Evolutionary conservation across 2,113 vertebrate species (phyloP), one percentile per base, ranked within the genome.

Genomic region (Pteruthius melanotis): DNA sequence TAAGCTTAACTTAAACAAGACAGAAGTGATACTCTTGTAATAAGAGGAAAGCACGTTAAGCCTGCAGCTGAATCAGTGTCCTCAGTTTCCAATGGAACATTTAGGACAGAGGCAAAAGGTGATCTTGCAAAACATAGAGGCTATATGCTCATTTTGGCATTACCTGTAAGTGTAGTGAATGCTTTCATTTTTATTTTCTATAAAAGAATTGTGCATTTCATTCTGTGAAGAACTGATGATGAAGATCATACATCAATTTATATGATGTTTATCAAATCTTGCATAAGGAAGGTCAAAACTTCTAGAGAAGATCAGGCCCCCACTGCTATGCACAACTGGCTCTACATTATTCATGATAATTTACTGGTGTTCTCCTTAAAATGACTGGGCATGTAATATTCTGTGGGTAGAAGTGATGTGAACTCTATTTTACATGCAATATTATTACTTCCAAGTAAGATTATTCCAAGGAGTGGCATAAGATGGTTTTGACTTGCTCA

Each of bases 1-100:
- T 93, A 88, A 90, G 95, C 89, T 59, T 79, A 61, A 78, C 2
- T 97, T 81, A 63, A 85, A 59, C 42, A 87, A 68, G 60, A 49
- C 54, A 70, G 63, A 74, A 83, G 27, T 35, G 68, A 63, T 75
- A 59, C 42, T 71, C 47, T 53, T 61, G 1, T 57, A 39, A 54
- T 50, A 72, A 89, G 60, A 74, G 26, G 47, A 89, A 75, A 60
- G 33, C 64, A 13, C 3, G 7, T 75, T 75, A 71, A 60, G 28
- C 35, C 18, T 39, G 63, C 64, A 70, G 42, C 60, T 71, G 44
- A 90, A 59, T 86, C 15, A 6, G 35, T 53, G 24, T n/a, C 49
- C 64, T 87, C 72, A 28, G 60, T 60, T 79, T 92, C 69, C 49
- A 53, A 0, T 44, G 31, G 52, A 74, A 40, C 33, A 13, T 70